Evolutionary conservation across 2,113 vertebrate genomes (phyloP).

Genomic region (Solea senegalensis): DNA sequence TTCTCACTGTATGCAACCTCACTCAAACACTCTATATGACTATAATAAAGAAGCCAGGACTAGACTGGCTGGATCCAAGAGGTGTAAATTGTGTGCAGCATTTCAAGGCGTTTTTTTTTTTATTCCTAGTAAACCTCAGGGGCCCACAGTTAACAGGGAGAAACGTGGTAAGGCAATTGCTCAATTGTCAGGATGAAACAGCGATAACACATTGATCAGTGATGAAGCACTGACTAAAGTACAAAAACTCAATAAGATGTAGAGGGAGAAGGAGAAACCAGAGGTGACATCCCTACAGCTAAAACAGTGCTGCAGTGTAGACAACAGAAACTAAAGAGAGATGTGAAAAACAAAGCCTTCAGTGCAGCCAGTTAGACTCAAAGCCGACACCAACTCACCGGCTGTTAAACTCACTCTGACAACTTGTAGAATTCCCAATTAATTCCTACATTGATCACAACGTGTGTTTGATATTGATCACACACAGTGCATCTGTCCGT

Average conservation of each 20-base stretch:
- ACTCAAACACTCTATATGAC: constrained; percentile 38
- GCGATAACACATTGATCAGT: constrained; percentile 73
- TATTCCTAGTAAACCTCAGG: constrained; percentile 57
- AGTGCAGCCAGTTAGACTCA: constrained; percentile 22
- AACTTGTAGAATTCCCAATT: constrained; percentile 48
- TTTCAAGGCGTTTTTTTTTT: constrained; percentile 55
- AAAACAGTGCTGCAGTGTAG: constrained; percentile 30
- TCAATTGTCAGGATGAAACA: constrained; percentile 71
- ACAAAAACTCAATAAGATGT: constrained; percentile 55
- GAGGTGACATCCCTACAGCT: constrained; percentile 48
- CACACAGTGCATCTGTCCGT: constrained; percentile 11
- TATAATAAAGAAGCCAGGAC: constrained; percentile 44
- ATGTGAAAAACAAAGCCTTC: constrained; percentile 9
- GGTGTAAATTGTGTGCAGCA: constrained; percentile 64
- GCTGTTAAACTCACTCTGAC: constrained; percentile 50
- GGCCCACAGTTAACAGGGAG: constrained; percentile 51
- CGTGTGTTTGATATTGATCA: constrained; percentile 57
- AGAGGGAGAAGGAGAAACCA: constrained; percentile 51
- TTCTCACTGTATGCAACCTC: constrained; percentile 56
- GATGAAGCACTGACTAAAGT: constrained; percentile 69
- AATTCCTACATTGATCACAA: constrained; percentile 57
- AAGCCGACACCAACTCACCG: constrained; percentile 33
- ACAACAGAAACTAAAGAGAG: constrained; percentile 28
- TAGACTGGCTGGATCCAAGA: constrained; percentile 53
- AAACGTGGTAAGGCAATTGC: constrained; percentile 61